phyloP scores from a whole-genome alignment of 2,113 vertebrate genomes.

The Vidua macroura region DNA sequence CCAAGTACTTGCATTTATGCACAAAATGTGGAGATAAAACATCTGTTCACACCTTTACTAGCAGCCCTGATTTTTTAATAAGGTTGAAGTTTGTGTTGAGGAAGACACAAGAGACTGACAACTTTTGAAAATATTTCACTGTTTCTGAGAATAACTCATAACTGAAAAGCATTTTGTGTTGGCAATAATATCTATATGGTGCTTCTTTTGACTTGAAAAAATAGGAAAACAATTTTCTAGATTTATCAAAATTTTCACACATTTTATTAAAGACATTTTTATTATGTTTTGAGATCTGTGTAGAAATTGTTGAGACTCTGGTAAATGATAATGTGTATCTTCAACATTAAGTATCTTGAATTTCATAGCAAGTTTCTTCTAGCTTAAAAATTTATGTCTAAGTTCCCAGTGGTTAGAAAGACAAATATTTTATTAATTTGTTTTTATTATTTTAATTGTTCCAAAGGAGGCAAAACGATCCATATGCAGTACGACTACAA shows the following conservation, averaged over 20 bases:
- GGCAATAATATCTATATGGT: not conserved
- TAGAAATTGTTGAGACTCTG: not conserved
- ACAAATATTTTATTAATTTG: not conserved
- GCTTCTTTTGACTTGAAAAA: not conserved
- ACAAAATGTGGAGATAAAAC: slow-evolving; percentile 75
- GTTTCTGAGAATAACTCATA: slow-evolving; percentile 31
- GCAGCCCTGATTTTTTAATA: slow-evolving; percentile 61
- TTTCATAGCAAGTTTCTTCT: not conserved
- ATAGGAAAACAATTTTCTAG: not conserved
- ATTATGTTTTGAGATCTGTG: not conserved
- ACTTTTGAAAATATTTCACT: slow-evolving; percentile 35
- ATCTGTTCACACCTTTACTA: slow-evolving; percentile 75
- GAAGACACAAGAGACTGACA: slow-evolving; percentile 46
- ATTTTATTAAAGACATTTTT: not conserved
- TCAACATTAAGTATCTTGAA: not conserved
- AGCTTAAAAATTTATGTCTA: not conserved
- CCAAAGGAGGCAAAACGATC: not conserved
- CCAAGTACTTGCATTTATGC: slow-evolving; percentile 71
- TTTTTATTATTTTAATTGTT: not conserved
- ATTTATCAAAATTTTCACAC: not conserved
- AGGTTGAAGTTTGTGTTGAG: slow-evolving; percentile 59
- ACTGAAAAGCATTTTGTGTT: not conserved
- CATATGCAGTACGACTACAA: not conserved
- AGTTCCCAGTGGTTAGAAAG: not conserved
- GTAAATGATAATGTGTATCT: not conserved